Evolutionary conservation across 2,797 vertebrate genomes (phyloP), one percentile per base, ranked within the genome.

Genomic region (Eptatretus atami): DNA sequence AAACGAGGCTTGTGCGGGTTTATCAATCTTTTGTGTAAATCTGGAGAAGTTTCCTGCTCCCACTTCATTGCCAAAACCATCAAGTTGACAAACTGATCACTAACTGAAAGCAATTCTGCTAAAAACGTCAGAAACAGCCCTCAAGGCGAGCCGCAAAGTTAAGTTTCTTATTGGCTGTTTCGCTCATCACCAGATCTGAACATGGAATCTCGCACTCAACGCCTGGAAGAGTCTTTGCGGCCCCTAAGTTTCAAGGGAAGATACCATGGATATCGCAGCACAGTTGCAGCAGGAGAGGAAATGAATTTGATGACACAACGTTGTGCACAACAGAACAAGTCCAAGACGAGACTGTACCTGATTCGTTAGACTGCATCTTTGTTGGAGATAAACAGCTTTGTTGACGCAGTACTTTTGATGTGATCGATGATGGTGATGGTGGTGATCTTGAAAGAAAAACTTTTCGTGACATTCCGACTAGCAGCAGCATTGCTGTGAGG

Each of bases 151-250:
- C 12, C 63, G 44, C 13, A 96, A 88, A 71, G 92, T 99, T 71
- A 93, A 82, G 54, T 99, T 99, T 73, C 81, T 88, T 67, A 99
- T 99, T 2, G 92, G 92, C 6, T 86, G 88, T 71, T 71, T 93
- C 88, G 61, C 83, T 93, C n/a, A 84, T 96, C 90, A 3, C 92
- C 92, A 0, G 92, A 96, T 60, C 92, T 2, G 92, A 99, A 99
- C 76, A 86, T 82, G 2, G 90, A 96, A 66, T 78, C 82, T 66
- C 71, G 82, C n/a, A 77, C 81, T 63, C 77, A 77, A 69, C 80
- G 75, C 19, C 75, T 61, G n/a, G n/a, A n/a, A n/a, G 24, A 61
- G 24, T 5, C 31, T 44, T 44, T 44, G 31, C 31, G 31, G 31
- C 31, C 31, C 31, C 31, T 44, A 44, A 61, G n/a, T 12, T 61